These are phyloP conservation scores for Myiopsitta monachus DNA, from an alignment of 2,113 vertebrate species.

Conservation along the genomic window DNA sequence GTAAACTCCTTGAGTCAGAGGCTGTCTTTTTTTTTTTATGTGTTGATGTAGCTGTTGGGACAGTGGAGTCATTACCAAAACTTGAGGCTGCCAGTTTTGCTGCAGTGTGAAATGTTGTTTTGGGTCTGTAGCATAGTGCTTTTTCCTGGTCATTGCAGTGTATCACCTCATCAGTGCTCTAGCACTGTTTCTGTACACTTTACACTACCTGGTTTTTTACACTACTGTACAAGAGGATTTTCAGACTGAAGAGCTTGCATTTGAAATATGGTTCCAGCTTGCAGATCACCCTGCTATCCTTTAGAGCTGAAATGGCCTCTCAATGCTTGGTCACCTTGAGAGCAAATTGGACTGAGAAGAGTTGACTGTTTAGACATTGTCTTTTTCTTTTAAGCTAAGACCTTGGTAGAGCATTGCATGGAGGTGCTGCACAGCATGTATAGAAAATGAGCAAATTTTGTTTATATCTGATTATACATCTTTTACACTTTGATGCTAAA, in stretches of 20 bases:
- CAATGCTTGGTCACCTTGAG: not conserved
- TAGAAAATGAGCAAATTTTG: not conserved
- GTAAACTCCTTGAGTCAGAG: not conserved
- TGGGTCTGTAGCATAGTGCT: not conserved
- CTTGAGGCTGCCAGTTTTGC: not conserved
- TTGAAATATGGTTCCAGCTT: not conserved
- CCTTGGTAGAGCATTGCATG: not conserved
- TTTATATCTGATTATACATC: not conserved
- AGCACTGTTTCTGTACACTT: not conserved
- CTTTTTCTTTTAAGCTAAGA: not conserved
- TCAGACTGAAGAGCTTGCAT: not conserved
- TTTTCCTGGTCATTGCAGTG: not conserved
- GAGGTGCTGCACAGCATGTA: not conserved
- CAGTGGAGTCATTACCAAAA: not conserved
- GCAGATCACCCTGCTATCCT: not conserved
- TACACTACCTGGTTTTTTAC: not conserved
- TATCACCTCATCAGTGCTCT: not conserved
- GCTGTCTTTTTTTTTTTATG: not conserved
- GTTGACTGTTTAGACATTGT: not conserved
- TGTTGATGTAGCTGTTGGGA: not conserved
- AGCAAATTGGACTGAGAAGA: not conserved
- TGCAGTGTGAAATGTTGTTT: not conserved
- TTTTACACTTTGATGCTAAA: not conserved
- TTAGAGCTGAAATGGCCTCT: not conserved
- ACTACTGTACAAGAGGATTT: not conserved